Conservation (phyloP, 2,113 vertebrate species). For the Pseudorhombus dupliciocellatus region DNA sequence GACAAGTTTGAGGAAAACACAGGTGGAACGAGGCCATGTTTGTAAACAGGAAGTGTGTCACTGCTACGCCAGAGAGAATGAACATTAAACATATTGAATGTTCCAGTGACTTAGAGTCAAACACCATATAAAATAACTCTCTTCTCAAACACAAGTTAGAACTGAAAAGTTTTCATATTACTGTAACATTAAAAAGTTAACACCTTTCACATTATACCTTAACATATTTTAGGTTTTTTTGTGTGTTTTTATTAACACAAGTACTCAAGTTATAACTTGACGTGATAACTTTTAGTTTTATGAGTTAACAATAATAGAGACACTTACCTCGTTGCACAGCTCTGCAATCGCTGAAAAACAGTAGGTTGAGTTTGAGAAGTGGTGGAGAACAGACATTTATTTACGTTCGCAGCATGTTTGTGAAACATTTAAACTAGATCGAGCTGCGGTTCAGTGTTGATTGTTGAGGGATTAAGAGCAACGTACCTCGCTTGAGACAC, state of each 20-base stretch:
- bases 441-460: too few species aligned
- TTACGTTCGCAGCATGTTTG: constrained; percentile 5
- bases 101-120: too few species aligned
- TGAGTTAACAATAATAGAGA: background rate
- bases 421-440: background rate
- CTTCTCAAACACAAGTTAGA: too few species aligned
- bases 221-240: too few species aligned
- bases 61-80: background rate
- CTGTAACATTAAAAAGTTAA: too few species aligned
- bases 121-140: too few species aligned
- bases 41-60: background rate
- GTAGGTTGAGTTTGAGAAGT: constrained; percentile 10
- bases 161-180: too few species aligned
- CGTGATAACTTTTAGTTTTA: too few species aligned
- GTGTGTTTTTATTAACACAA: too few species aligned
- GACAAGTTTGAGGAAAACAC: constrained; percentile 3
- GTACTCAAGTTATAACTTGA: too few species aligned
- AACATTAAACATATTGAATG: too few species aligned
- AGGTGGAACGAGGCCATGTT: background rate
- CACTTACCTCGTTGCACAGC: constrained; percentile 58
- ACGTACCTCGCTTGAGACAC: constrained; percentile 65
- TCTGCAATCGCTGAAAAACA: constrained; percentile 67
- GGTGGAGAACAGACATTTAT: background rate
- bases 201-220: too few species aligned
- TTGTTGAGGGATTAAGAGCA: background rate